Conservation (phyloP, 2,888 invertebrate species). For the Penaeus monodon region DNA sequence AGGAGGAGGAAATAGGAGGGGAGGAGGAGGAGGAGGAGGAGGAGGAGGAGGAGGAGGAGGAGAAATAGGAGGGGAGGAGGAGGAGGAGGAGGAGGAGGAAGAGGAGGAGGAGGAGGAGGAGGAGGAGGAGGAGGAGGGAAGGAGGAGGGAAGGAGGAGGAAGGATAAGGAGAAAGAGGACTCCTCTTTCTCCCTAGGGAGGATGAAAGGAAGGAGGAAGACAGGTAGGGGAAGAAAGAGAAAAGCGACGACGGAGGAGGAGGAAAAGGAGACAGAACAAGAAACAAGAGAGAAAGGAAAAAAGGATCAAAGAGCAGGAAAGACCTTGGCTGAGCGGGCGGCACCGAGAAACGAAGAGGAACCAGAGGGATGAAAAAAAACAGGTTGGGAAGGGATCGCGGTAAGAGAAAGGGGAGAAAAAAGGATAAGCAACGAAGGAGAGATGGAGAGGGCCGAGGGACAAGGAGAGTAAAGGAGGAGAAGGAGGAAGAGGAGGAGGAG, state of each 20-base stretch:
- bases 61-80: neutral
- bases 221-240: neutral
- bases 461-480: no score
- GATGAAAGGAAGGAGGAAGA: neutral
- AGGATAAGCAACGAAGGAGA: no score
- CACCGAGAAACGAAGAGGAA: no score
- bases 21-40: neutral
- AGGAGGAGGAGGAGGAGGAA: neutral
- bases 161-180: no score
- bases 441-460: no score
- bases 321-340: no score
- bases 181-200: no score
- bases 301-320: neutral
- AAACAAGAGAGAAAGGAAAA: neutral
- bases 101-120: neutral
- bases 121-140: neutral
- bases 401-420: no score
- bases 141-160: neutral
- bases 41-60: neutral
- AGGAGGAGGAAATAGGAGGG: neutral
- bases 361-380: no score
- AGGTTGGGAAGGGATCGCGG: no score
- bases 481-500: no score
- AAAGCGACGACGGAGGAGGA: neutral
- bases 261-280: neutral